phyloP scores from a whole-genome alignment of 23 tunicate genomes.

The Styela clava region DNA sequence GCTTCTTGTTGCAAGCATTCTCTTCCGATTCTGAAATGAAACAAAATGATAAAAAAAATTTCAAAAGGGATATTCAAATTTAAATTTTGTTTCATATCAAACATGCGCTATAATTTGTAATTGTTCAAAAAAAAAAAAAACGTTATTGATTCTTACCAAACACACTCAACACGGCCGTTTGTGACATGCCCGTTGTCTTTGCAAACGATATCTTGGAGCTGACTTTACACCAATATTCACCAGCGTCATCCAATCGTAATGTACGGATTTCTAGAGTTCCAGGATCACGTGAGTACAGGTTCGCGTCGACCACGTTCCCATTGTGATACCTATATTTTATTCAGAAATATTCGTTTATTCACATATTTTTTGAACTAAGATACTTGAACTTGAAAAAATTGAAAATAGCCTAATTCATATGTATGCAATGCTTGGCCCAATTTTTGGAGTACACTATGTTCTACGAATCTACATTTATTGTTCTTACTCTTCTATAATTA shows the following conservation, averaged over 20 bases:
- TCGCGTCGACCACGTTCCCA: neutral
- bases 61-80: neutral
- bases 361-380: no score
- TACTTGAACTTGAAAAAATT: no score
- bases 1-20: neutral
- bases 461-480: no score
- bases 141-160: neutral
- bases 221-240: neutral
- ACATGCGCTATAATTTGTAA: no score
- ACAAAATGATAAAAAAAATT: neutral
- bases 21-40: neutral
- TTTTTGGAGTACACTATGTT: no score
- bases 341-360: no score
- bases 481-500: no score
- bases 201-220: neutral
- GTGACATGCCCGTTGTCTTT: neutral
- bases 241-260: neutral
- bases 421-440: no score
- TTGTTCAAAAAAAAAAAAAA: no score
- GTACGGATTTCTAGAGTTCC: neutral
- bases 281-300: neutral
- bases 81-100: neutral
- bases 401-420: no score
- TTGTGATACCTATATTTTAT: conserved; percentile 19
- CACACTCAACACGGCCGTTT: neutral